These are phyloP conservation scores for Sycobia sp. DNA, from an alignment of 1,140 invertebrate genomes.

Conservation along the genomic window DNA sequence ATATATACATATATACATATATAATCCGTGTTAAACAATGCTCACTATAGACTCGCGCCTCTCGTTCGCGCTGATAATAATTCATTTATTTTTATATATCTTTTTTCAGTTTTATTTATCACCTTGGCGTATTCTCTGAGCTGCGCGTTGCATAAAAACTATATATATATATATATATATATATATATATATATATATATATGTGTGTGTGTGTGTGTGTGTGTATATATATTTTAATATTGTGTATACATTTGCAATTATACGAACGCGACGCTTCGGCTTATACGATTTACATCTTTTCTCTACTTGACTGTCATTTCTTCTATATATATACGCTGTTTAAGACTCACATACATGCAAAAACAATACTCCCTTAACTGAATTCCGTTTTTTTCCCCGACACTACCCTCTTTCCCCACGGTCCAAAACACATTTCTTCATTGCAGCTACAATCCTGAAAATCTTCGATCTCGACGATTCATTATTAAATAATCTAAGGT, in stretches of 20 bases:
- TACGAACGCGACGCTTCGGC: conserved; percentile 33
- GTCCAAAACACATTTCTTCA: no score
- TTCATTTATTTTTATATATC: not conserved
- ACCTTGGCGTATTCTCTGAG: conserved; percentile 24
- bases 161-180: conserved; percentile 8
- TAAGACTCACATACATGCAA: conserved; percentile 38
- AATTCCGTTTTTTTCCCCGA: no score
- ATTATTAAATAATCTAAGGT: conserved; percentile 47
- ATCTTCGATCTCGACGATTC: conserved; percentile 1
- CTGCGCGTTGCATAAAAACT: conserved; percentile 31
- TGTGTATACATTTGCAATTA: conserved; percentile 8
- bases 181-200: conserved; percentile 2
- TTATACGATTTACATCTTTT: conserved; percentile 37
- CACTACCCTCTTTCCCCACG: not conserved
- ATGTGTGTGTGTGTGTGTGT: not conserved
- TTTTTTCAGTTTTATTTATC: conserved; percentile 25
- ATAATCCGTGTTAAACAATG: not conserved
- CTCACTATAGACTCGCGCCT: conserved; percentile 27
- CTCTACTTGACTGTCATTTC: conserved; percentile 27
- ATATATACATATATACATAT: not conserved
- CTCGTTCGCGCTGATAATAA: conserved; percentile 1
- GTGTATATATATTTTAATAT: not conserved
- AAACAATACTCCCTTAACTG: no score
- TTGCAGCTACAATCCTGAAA: no score
- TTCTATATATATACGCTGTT: no score